phyloP scores from a whole-genome alignment of 2,888 invertebrate genomes.

The Caenorhabditis zanzibari region DNA sequence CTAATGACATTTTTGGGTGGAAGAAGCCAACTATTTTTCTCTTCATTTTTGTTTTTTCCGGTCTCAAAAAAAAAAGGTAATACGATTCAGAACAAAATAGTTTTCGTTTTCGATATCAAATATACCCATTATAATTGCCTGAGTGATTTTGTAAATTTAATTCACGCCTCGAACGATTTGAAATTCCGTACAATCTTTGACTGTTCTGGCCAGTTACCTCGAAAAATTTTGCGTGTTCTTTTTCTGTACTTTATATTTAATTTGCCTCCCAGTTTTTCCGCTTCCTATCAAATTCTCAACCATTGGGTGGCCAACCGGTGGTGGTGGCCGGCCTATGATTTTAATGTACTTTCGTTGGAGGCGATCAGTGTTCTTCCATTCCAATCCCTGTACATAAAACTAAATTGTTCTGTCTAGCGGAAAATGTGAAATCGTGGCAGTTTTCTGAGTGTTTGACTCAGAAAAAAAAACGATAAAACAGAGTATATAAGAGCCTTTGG shows the following conservation, averaged over 20 bases:
- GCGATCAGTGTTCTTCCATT: slow-evolving; percentile 40
- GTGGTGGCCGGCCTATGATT: background rate
- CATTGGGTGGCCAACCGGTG: background rate
- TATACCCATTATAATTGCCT: no score
- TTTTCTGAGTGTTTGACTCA: slow-evolving; percentile 28
- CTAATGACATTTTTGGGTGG: slow-evolving; percentile 35
- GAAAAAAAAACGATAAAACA: background rate
- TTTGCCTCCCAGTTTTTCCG: background rate
- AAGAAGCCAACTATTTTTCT: slow-evolving; percentile 8
- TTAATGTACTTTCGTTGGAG: slow-evolving; percentile 27
- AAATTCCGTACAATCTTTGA: background rate
- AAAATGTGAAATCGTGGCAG: slow-evolving; percentile 25
- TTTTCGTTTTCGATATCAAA: no score
- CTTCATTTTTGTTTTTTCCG: background rate
- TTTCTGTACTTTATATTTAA: slow-evolving; percentile 1
- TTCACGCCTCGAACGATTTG: background rate
- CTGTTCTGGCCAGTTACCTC: background rate
- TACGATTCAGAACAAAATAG: background rate
- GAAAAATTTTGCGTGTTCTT: background rate
- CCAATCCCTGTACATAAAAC: background rate
- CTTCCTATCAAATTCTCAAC: background rate
- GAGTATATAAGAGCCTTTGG: no score
- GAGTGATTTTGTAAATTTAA: background rate
- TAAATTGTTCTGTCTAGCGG: slow-evolving; percentile 45
- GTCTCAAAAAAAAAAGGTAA: no score